Conservation (phyloP, 2,113 vertebrate genomes). For the Cepphus grylle region DNA sequence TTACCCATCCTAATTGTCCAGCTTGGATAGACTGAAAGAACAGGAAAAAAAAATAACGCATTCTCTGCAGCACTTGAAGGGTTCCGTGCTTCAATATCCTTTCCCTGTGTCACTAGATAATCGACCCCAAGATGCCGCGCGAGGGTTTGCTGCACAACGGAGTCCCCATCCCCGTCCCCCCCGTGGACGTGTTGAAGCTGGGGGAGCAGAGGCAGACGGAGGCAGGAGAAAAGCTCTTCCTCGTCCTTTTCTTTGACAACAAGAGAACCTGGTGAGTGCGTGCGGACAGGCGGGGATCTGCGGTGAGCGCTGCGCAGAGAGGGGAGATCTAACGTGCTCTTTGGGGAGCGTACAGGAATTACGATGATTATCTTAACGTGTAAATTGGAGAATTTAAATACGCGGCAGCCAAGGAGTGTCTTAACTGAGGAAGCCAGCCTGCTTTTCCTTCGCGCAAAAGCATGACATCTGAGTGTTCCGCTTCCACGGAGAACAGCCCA, state of each 20-base stretch:
- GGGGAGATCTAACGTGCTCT: neutral
- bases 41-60: neutral
- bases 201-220: slow-evolving; percentile 92
- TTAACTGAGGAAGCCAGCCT: neutral
- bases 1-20: neutral
- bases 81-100: neutral
- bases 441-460: neutral
- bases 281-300: neutral
- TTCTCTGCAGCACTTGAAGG: neutral
- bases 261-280: slow-evolving; percentile 94
- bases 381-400: neutral
- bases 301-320: neutral
- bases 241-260: slow-evolving; percentile 99
- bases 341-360: neutral
- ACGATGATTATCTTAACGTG: neutral
- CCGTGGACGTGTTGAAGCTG: slow-evolving; percentile 88
- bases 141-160: slow-evolving; percentile 97
- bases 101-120: slow-evolving; percentile 78
- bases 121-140: slow-evolving; percentile 94
- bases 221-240: slow-evolving; percentile 88
- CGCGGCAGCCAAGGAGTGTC: neutral
- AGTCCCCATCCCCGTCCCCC: slow-evolving; percentile 95
- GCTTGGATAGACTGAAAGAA: neutral
- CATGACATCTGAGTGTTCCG: neutral
- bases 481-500: neutral